phyloP scores from a whole-genome alignment of 2,113 vertebrate genomes.

The Eulemur macaco region DNA sequence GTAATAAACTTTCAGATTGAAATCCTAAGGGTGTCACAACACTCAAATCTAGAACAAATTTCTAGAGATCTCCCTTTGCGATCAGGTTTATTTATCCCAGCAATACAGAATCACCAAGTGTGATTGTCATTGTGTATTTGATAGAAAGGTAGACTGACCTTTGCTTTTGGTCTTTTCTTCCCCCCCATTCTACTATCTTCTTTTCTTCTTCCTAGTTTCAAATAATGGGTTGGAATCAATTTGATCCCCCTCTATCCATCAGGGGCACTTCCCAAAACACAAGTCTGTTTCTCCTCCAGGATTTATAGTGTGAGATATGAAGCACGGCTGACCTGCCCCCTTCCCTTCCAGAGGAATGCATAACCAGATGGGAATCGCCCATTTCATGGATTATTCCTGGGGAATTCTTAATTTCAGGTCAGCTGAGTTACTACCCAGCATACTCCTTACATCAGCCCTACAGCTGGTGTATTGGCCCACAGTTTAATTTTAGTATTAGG shows the following conservation, averaged over 20 bases:
- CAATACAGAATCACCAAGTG: background rate
- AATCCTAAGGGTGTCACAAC: background rate
- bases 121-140: background rate
- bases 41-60: background rate
- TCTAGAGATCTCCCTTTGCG: background rate
- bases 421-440: background rate
- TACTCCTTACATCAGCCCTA: background rate
- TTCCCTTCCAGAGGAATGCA: background rate
- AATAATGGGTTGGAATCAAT: background rate
- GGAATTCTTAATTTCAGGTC: background rate
- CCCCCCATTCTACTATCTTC: background rate
- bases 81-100: background rate
- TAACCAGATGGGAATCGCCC: background rate
- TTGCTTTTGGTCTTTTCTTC: background rate
- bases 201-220: background rate
- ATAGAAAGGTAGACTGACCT: background rate
- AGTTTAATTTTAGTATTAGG: slow-evolving; percentile 52
- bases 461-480: background rate
- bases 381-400: background rate
- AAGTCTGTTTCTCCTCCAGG: slow-evolving; percentile 29
- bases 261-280: slow-evolving; percentile 50
- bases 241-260: background rate
- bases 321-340: slow-evolving; percentile 44
- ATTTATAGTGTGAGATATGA: slow-evolving; percentile 43
- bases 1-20: background rate